Evolutionary conservation across 2,888 invertebrate genomes (phyloP).

Genomic region (Dicyrtomina minuta): DNA sequence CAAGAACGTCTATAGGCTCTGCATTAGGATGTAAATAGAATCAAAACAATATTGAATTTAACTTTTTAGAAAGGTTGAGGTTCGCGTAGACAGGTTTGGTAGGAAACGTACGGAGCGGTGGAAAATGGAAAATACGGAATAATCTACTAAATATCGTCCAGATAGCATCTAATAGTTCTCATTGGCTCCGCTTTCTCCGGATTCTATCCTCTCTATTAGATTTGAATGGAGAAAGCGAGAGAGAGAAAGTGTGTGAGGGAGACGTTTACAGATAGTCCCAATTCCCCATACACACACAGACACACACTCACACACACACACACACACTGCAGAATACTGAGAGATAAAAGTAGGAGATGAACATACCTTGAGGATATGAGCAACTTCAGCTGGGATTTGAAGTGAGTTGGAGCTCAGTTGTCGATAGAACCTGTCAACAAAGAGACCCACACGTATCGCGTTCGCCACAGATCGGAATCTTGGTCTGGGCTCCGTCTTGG

Average conservation of each 20-base stretch:
- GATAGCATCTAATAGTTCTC: too few relatives aligned
- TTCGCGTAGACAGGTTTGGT: too few relatives aligned
- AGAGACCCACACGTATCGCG: constrained; percentile 92
- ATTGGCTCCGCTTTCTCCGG: too few relatives aligned
- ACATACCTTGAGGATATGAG: constrained; percentile 77
- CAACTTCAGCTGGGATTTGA: constrained; percentile 83
- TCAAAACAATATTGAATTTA: too few relatives aligned
- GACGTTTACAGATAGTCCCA: too few relatives aligned
- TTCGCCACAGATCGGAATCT: constrained; percentile 94
- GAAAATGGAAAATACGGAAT: too few relatives aligned
- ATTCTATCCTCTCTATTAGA: too few relatives aligned
- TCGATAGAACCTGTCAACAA: constrained; percentile 91
- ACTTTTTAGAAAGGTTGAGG: too few relatives aligned
- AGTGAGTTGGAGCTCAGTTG: constrained; percentile 65
- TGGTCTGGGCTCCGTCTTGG: constrained; percentile 62
- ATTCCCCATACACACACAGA: background rate
- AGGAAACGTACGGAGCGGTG: too few relatives aligned
- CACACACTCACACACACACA: background rate
- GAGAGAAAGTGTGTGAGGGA: background rate
- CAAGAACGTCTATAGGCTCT: too few relatives aligned
- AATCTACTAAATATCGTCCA: too few relatives aligned
- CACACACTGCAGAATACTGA: background rate
- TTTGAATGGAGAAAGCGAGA: background rate
- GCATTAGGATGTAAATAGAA: too few relatives aligned
- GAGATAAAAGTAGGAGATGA: background rate